Evolutionary conservation across 1,140 invertebrate species (phyloP), one percentile per base, ranked within the genome.

Genomic region (Oncopeltus fasciatus): DNA sequence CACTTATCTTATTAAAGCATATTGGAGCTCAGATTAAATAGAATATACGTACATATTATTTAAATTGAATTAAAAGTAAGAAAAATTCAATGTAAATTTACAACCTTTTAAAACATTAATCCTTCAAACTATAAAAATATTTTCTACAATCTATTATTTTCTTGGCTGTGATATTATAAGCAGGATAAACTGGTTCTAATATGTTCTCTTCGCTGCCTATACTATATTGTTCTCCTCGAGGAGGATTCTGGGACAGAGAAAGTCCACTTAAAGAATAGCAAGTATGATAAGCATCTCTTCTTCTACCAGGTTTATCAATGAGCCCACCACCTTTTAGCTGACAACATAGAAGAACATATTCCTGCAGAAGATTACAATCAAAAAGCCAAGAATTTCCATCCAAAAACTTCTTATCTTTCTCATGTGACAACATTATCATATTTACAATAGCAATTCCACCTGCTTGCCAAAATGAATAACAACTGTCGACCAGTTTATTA

Each of bases 391-490:
- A 69, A 59, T 78, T 68, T 38, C 24, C 2, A 21, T 29, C 5
- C 24, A 62, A 56, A 61, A 18, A 57, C 18, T 47, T 44, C 21
- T 46, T 58, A 60, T 43, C 16, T 1, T 58, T 57, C 14, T 53
- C 49, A 2, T 53, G 1, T 12, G 49, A 20, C 4, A 53, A 14
- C 26, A 57, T 20, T 29, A 14, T 57, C 56, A 29, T 28, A 61
- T 49, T 24, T 14, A 61, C 28, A 16, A 61, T 16, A 31, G 44
- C 16, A 20, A 49, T 33, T 27, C 14, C n/a, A 2, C 18, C 38
- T 27, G 92, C 93, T 77, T 95, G 92, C 96, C 96, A 99, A 77
- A 98, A 99, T 2, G 92, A 95, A 73, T 99, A 99, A 76, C 96
- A 99, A 8, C 89, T 88, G 79, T 99, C 96, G 1, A 99, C 95